These are phyloP conservation scores for Pangasius krempfi DNA, from an alignment of 2,797 vertebrate species.

Conservation along the genomic window DNA sequence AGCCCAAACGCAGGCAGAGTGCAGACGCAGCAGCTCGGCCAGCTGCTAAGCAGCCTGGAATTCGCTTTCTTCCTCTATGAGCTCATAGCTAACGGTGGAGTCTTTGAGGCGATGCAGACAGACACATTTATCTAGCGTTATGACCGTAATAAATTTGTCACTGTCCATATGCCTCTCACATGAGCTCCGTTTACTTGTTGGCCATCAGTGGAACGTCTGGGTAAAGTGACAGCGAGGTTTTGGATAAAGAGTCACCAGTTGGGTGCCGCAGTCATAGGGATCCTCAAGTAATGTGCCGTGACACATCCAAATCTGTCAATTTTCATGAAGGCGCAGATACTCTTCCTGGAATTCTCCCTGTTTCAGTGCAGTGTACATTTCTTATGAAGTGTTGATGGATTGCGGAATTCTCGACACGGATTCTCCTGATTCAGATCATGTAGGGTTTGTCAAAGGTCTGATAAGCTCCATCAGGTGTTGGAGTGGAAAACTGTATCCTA, in stretches of 20 bases:
- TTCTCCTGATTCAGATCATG: background rate
- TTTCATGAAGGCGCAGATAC: background rate
- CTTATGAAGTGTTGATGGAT: background rate
- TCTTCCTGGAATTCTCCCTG: background rate
- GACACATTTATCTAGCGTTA: constrained; percentile 33
- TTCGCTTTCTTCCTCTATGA: constrained; percentile 34
- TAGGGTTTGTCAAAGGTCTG: too few species aligned
- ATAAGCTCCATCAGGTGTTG: background rate
- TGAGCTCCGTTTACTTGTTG: constrained; percentile 3
- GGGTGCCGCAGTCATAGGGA: background rate
- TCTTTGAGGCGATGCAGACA: constrained; percentile 8
- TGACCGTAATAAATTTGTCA: constrained; percentile 42
- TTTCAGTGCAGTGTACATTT: background rate
- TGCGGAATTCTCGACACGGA: background rate
- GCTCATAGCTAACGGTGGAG: constrained; percentile 36
- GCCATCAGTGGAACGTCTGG: constrained; percentile 10
- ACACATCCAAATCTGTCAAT: background rate
- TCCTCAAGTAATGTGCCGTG: background rate
- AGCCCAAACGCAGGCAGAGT: constrained; percentile 93
- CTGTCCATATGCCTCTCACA: constrained; percentile 19
- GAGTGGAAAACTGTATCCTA: background rate
- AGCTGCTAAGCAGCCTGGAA: constrained; percentile 55
- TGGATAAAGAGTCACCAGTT: constrained; percentile 11
- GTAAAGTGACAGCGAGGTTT: background rate
- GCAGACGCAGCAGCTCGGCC: constrained; percentile 86